These are phyloP conservation scores for Chiroxiphia lanceolata DNA, from an alignment of 2,797 vertebrate genomes.

Conservation along the genomic window DNA sequence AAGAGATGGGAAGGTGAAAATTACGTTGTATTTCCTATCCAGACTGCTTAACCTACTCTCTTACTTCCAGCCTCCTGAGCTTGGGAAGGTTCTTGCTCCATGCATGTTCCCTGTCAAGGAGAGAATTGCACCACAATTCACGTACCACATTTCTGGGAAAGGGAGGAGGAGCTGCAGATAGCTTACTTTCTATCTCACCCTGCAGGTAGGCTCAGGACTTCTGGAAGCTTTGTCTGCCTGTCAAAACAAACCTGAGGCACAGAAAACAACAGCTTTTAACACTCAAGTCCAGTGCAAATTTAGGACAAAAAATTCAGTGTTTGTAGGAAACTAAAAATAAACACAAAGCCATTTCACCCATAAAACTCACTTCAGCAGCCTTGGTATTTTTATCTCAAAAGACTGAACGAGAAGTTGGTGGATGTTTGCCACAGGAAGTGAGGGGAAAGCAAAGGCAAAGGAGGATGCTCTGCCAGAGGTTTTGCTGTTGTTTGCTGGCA, in stretches of 20 bases:
- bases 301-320: not conserved
- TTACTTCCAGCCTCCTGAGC: not conserved
- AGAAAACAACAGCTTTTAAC: not conserved
- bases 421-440: not conserved
- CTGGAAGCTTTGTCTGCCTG: not conserved
- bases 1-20: not conserved
- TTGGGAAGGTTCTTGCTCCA: not conserved
- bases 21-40: not conserved
- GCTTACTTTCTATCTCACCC: not conserved
- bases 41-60: not conserved
- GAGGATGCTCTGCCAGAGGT: not conserved
- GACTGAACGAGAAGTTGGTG: not conserved
- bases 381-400: not conserved
- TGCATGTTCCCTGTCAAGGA: not conserved
- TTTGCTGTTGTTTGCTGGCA: not conserved
- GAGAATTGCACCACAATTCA: not conserved
- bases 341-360: not conserved
- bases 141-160: not conserved
- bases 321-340: not conserved
- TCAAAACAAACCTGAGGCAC: not conserved
- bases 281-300: not conserved
- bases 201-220: not conserved
- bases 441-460: not conserved
- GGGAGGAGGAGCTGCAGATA: not conserved
- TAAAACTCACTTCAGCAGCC: not conserved